A percentile compares a stretch with the other conserved stretches of the same genome.
Evolutionary conservation across 2,888 invertebrate species (phyloP).

Genomic region (Megalurothrips usitatus): DNA sequence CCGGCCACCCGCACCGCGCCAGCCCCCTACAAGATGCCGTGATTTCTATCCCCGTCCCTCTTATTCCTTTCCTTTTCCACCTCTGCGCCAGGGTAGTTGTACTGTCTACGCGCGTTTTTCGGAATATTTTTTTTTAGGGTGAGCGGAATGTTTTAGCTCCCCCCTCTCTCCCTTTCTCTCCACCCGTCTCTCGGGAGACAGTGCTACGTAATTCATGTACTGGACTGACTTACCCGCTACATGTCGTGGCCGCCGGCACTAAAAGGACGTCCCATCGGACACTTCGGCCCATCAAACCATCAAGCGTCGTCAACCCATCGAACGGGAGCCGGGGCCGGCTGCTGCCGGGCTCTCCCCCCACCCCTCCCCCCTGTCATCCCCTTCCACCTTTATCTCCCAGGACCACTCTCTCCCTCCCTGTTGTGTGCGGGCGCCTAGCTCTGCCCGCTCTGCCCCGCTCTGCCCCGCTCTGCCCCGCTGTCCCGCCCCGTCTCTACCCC

Average conservation of each 20-base stretch:
- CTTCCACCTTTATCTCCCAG: conserved; percentile 9
- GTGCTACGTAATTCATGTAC: no score
- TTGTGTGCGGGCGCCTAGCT: neutral
- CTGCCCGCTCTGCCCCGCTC: no score
- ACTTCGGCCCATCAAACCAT: conserved; percentile 23
- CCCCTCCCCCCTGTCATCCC: neutral
- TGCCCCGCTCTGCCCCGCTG: no score
- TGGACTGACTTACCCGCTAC: neutral
- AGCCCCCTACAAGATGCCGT: neutral
- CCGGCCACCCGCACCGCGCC: no score
- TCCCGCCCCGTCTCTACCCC: no score
- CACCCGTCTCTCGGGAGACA: no score
- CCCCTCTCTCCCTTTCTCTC: no score
- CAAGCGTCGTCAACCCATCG: conserved; percentile 21
- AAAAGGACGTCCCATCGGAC: conserved; percentile 22
- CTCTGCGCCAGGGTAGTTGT: no score
- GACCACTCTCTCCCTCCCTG: neutral
- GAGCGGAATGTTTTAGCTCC: no score
- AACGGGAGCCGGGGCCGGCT: neutral
- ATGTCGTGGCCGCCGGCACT: conserved; percentile 17
- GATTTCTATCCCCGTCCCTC: neutral
- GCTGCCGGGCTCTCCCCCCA: neutral
- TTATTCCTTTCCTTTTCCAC: no score
- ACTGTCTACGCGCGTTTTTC: no score
- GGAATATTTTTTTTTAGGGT: no score